phyloP scores from a whole-genome alignment of 2,888 invertebrate species.

The Leistus spinibarbis region DNA sequence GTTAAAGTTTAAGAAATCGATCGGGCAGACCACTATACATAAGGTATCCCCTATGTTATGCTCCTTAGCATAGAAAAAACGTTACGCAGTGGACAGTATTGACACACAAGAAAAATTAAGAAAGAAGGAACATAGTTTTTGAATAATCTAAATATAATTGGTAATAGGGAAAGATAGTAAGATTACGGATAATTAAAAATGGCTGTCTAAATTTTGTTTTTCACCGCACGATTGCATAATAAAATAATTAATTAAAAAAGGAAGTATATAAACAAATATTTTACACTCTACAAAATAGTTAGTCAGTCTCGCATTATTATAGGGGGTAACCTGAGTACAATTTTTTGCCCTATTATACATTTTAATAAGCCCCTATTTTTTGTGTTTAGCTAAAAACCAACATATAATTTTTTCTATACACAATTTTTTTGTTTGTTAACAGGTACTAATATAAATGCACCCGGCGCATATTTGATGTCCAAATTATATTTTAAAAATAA shows the following conservation, averaged over 20 bases:
- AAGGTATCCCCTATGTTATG: conserved; percentile 14
- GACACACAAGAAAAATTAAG: too few species aligned
- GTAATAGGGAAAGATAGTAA: too few species aligned
- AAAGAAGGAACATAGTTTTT: too few species aligned
- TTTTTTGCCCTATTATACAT: neutral
- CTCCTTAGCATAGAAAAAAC: conserved; percentile 24
- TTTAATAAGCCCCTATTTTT: neutral
- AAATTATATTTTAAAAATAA: neutral
- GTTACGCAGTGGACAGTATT: conserved; percentile 12
- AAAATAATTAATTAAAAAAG: too few species aligned
- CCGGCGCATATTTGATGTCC: neutral
- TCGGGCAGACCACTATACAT: conserved; percentile 33
- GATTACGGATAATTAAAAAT: too few species aligned
- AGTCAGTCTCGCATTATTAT: too few species aligned
- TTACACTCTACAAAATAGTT: too few species aligned
- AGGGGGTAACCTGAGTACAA: neutral
- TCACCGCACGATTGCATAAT: too few species aligned
- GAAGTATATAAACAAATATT: too few species aligned
- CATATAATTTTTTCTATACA: too few species aligned
- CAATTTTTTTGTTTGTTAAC: neutral
- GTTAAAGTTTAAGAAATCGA: conserved; percentile 51
- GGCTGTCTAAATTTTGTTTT: too few species aligned
- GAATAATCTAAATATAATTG: too few species aligned
- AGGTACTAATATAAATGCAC: neutral
- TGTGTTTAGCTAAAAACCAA: neutral